Conservation (phyloP, 2,888 invertebrate genomes). For the Lypha dubia region DNA sequence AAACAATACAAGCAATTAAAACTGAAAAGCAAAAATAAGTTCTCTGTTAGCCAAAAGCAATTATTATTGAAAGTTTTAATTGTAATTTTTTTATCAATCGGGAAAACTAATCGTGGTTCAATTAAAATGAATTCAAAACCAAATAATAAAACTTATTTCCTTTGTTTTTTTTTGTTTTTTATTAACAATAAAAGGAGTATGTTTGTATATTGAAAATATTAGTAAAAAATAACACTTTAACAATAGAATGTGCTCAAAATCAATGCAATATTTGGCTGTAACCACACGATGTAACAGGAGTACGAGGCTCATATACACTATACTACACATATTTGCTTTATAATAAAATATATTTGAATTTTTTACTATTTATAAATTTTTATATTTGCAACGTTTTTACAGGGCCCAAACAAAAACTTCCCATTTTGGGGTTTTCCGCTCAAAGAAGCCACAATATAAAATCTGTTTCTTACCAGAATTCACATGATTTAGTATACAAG, state of each 20-base stretch:
- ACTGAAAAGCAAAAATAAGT: constrained; percentile 15
- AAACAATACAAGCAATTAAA: constrained; percentile 46
- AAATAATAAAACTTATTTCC: constrained; percentile 1
- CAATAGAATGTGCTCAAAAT: background rate
- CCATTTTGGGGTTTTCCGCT: too few relatives aligned
- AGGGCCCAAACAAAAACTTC: too few relatives aligned
- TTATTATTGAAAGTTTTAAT: constrained; percentile 22
- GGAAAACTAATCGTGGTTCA: constrained; percentile 16
- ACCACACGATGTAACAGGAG: background rate
- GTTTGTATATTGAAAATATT: background rate
- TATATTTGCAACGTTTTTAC: too few relatives aligned
- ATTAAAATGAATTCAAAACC: constrained; percentile 3
- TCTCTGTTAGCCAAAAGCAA: constrained; percentile 12
- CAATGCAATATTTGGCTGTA: background rate
- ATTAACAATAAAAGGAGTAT: background rate
- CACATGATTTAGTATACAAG: too few relatives aligned
- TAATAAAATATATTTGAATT: too few relatives aligned
- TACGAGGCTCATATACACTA: background rate
- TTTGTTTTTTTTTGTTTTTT: background rate
- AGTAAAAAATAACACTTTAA: background rate
- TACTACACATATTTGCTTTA: background rate
- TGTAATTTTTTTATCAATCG: constrained; percentile 15
- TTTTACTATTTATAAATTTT: too few relatives aligned
- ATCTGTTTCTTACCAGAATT: too few relatives aligned
- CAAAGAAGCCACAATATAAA: too few relatives aligned